These are phyloP conservation scores for Bombylius discolor DNA, from an alignment of 2,888 invertebrate genomes.

Conservation along the genomic window DNA sequence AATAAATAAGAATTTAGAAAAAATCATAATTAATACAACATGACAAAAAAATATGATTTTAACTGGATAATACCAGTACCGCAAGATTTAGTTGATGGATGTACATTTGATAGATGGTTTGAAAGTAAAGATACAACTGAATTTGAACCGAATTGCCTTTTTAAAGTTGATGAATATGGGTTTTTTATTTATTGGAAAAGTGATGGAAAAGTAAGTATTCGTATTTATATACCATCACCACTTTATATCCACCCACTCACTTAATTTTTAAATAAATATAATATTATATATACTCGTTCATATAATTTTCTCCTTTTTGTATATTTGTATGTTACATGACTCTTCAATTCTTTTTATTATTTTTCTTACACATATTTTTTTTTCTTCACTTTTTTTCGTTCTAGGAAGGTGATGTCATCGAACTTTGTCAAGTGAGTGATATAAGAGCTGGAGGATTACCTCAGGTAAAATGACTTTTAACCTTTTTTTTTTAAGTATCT, in stretches of 20 bases:
- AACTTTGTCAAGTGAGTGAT: conserved; percentile 96
- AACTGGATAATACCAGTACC: conserved; percentile 96
- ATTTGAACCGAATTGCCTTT: conserved; percentile 72
- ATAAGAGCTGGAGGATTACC: conserved; percentile 87
- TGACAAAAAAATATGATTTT: conserved; percentile 99
- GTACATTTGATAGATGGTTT: conserved; percentile 92
- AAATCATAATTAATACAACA: conserved; percentile 30
- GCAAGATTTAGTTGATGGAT: conserved; percentile 63
- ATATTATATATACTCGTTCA: neutral
- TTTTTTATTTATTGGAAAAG: conserved; percentile 99
- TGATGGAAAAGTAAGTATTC: conserved; percentile 68
- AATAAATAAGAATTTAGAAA: too few species aligned
- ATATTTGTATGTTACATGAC: too few species aligned
- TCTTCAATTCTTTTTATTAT: too few species aligned
- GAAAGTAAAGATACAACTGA: conserved; percentile 93
- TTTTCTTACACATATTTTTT: too few species aligned
- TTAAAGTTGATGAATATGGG: conserved; percentile 93
- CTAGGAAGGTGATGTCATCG: conserved; percentile 96
- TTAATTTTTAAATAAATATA: conserved; percentile 8
- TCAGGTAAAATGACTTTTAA: conserved; percentile 44
- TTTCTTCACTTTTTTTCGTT: too few species aligned
- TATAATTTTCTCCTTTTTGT: neutral
- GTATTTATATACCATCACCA: conserved; percentile 10
- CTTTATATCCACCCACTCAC: too few species aligned
- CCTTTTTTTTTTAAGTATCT: too few species aligned